Evolutionary conservation across 2,113 vertebrate species (phyloP).

Genomic region (Sceloporus tristichus): DNA sequence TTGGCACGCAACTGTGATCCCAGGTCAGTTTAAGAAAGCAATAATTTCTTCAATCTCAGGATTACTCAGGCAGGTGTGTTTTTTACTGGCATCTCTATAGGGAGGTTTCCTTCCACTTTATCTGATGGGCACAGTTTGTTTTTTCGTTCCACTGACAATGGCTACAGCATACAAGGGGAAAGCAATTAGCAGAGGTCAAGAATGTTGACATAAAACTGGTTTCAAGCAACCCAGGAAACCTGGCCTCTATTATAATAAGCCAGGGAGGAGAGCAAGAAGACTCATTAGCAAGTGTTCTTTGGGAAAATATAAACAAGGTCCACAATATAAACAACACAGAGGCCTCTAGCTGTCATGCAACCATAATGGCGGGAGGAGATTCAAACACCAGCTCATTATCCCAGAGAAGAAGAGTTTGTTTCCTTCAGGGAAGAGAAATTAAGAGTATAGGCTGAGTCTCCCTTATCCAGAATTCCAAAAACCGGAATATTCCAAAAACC

Average conservation of each 20-base stretch:
- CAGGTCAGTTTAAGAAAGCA: too few species aligned
- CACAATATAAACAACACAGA: background rate
- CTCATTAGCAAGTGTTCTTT: conserved; percentile 5
- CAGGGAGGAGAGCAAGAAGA: background rate
- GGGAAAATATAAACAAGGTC: conserved; percentile 19
- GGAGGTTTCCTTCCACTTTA: background rate
- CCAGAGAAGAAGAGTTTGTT: background rate
- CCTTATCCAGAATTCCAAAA: too few species aligned
- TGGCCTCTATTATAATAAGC: background rate
- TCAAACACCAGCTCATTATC: background rate
- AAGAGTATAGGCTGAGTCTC: background rate
- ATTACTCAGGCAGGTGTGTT: conserved; percentile 4
- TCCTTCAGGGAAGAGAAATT: background rate
- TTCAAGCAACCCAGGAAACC: conserved; percentile 14
- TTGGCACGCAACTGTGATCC: background rate
- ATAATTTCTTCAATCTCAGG: background rate
- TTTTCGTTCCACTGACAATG: conserved; percentile 15
- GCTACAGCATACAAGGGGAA: conserved; percentile 10
- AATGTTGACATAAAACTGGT: conserved; percentile 40
- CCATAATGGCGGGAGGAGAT: background rate
- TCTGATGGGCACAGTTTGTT: conserved; percentile 15
- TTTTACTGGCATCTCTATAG: background rate
- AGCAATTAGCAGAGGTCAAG: conserved; percentile 39
- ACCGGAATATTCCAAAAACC: too few species aligned
- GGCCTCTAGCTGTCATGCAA: background rate